Evolutionary conservation across 2,113 vertebrate genomes (phyloP).

Genomic region (Setophaga petechia): DNA sequence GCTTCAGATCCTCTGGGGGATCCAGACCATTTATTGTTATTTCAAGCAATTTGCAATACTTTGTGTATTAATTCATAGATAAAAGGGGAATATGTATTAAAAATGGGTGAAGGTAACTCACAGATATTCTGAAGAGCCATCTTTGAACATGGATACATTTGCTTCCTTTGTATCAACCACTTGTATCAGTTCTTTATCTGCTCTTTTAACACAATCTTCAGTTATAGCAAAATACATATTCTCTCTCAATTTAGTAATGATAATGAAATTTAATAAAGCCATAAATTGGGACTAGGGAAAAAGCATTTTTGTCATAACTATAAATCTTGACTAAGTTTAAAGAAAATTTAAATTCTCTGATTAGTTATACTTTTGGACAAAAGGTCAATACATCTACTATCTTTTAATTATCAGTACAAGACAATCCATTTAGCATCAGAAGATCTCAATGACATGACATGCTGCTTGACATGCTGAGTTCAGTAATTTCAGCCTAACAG

Average conservation of each 20-base stretch:
- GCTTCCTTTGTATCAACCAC: background rate
- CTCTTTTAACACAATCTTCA: background rate
- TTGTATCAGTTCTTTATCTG: background rate
- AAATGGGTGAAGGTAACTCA: background rate
- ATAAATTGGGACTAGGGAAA: background rate
- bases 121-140: background rate
- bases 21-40: background rate
- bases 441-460: background rate
- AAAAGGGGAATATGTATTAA: background rate
- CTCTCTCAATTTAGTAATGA: background rate
- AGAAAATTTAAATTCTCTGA: background rate
- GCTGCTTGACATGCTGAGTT: background rate
- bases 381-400: background rate
- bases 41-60: background rate
- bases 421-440: background rate
- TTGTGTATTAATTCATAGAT: background rate
- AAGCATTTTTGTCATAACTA: background rate
- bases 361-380: background rate
- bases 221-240: background rate
- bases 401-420: background rate
- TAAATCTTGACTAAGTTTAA: background rate
- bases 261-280: background rate
- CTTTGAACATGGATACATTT: fast-evolving
- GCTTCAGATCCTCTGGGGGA: background rate
- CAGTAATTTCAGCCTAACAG: background rate